Evolutionary conservation across 2,888 invertebrate species (phyloP), one percentile per base, ranked within the genome.

Genomic region (Schrankia costaestrigalis): DNA sequence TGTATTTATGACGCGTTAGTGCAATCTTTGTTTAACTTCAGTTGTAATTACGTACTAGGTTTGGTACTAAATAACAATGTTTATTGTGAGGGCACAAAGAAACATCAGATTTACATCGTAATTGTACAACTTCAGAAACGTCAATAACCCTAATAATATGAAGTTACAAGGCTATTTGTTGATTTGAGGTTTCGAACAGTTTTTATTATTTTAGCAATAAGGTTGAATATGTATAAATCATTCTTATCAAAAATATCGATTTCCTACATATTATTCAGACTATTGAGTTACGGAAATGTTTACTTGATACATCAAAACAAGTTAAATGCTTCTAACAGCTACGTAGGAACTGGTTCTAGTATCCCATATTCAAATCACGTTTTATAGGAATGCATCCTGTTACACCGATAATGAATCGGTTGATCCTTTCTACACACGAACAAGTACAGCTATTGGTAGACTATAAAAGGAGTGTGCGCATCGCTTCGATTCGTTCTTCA

Each of bases 401-500:
- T 56, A 49, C 43, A 50, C 32, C 46, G 38, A 53, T 58, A 59
- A 50, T 54, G 42, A 36, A 50, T 35, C 47, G 9, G 25, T 30
- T 35, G 49, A 62, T 63, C 67, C 67, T 71, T 72, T 67, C 64
- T 65, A 63, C 55, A n/a, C n/a, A 47, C 30, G 22, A 14, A 34
- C 41, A 48, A 41, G 41, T 60, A 63, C 65, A 43, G 58, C 59
- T 63, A 61, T 52, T 52, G 45, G 57, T 61, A 52, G 44, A 60
- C 77, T 70, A 67, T 65, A 76, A 70, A 78, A 57, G 75, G 77
- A 46, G 63, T 49, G 58, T 53, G 55, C 57, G 59, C 64, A 67
- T 63, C 60, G 47, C 50, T 54, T 51, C 47, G 54, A 37, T 63
- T 55, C 41, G 31, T 57, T 60, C 63, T 61, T 63, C 66, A 70